Conservation (phyloP, 2,797 vertebrate genomes). For the Scolopax bukidnonensis region DNA sequence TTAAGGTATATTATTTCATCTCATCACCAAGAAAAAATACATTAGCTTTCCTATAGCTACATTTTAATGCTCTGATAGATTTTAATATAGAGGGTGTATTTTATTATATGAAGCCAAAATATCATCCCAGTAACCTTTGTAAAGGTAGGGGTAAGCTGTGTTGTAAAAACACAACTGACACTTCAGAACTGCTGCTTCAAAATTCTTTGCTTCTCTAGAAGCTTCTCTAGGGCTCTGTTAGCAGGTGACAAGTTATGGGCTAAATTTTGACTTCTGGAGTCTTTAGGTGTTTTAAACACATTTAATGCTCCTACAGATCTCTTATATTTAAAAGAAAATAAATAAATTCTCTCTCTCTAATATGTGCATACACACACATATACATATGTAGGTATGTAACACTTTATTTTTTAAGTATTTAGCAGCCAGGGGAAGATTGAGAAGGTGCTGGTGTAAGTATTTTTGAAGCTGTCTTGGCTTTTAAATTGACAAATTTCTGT, state of each 20-base stretch:
- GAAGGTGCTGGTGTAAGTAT: fast-evolving
- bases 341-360: not conserved
- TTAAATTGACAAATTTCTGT: not conserved
- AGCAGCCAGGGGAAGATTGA: not conserved
- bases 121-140: not conserved
- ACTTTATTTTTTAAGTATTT: not conserved
- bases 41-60: not conserved
- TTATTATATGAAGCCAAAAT: not conserved
- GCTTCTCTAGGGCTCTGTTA: not conserved
- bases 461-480: not conserved
- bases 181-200: not conserved
- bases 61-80: not conserved
- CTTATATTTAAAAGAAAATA: not conserved
- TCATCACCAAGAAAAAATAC: not conserved
- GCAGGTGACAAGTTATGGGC: not conserved
- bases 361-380: not conserved
- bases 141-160: not conserved
- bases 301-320: not conserved
- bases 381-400: not conserved
- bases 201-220: not conserved
- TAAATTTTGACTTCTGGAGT: not conserved
- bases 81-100: not conserved
- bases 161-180: not conserved
- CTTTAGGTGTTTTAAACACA: not conserved
- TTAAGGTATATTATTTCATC: not conserved